phyloP scores from a whole-genome alignment of 2,888 invertebrate species.

The Apomyelois bistriatella region DNA sequence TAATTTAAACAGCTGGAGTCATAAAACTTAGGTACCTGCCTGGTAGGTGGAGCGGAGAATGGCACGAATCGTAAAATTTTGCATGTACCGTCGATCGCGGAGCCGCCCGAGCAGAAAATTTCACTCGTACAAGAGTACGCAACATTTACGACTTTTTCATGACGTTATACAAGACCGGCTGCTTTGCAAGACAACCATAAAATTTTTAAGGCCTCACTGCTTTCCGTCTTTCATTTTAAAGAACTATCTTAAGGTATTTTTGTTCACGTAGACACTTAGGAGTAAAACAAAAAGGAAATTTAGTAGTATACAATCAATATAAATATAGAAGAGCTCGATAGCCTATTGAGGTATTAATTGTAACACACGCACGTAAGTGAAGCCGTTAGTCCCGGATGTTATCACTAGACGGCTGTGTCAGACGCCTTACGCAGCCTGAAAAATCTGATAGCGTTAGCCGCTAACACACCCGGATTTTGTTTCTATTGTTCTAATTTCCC shows the following conservation, averaged over 20 bases:
- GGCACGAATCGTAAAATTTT: conserved; percentile 60
- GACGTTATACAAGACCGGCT: conserved; percentile 54
- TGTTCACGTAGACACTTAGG: no score
- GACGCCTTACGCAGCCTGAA: no score
- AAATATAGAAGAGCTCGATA: no score
- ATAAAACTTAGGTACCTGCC: conserved; percentile 44
- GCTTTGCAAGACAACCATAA: conserved; percentile 53
- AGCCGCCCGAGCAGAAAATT: conserved; percentile 60
- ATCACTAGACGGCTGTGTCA: no score
- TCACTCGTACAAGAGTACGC: conserved; percentile 55
- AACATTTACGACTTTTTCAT: conserved; percentile 71
- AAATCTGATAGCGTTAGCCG: no score
- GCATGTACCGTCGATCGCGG: conserved; percentile 57
- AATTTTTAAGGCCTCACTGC: conserved; percentile 44
- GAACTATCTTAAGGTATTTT: conserved; percentile 15
- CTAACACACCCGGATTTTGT: no score
- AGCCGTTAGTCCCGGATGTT: no score
- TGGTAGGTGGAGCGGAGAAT: conserved; percentile 35
- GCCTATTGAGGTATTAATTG: no score
- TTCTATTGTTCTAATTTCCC: no score
- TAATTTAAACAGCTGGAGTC: conserved; percentile 41
- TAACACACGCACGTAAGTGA: no score
- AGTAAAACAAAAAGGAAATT: no score
- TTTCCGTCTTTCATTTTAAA: conserved; percentile 40
- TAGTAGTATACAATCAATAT: no score